These are phyloP conservation scores for Uloborus plumipes DNA, from an alignment of 2,888 invertebrate species.

Conservation along the genomic window DNA sequence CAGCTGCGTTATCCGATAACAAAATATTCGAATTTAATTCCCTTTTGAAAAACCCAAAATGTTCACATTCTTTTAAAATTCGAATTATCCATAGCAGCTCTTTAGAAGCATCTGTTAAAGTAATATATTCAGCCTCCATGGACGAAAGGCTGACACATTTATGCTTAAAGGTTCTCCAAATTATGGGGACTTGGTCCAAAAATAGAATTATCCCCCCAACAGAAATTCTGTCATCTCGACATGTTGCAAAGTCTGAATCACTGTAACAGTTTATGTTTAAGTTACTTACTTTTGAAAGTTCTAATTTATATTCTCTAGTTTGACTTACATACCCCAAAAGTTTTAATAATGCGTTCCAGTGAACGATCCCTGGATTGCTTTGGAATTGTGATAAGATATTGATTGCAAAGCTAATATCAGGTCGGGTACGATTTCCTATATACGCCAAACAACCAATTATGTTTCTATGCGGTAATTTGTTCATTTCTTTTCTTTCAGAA, in stretches of 20 bases:
- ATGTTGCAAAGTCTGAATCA: slow-evolving; percentile 23
- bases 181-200: slow-evolving; percentile 10
- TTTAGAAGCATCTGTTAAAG: slow-evolving; percentile 19
- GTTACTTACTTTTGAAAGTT: neutral
- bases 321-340: slow-evolving; percentile 5
- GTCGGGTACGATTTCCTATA: neutral
- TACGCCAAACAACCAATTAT: neutral
- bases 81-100: slow-evolving; percentile 5
- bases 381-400: slow-evolving; percentile 24
- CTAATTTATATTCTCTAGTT: neutral
- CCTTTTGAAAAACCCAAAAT: neutral
- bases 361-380: slow-evolving; percentile 8
- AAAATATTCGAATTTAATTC: neutral
- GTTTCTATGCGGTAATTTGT: neutral
- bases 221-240: slow-evolving; percentile 17
- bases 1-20: neutral
- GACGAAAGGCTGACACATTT: slow-evolving; percentile 25
- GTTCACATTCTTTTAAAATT: neutral
- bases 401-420: slow-evolving; percentile 8
- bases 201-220: slow-evolving; percentile 8
- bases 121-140: slow-evolving; percentile 25
- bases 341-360: slow-evolving; percentile 19
- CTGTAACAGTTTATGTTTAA: neutral
- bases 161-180: slow-evolving; percentile 9
- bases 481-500: neutral